Evolutionary conservation across 2,888 invertebrate genomes (phyloP).

Genomic region (Pachymerium ferrugineum): DNA sequence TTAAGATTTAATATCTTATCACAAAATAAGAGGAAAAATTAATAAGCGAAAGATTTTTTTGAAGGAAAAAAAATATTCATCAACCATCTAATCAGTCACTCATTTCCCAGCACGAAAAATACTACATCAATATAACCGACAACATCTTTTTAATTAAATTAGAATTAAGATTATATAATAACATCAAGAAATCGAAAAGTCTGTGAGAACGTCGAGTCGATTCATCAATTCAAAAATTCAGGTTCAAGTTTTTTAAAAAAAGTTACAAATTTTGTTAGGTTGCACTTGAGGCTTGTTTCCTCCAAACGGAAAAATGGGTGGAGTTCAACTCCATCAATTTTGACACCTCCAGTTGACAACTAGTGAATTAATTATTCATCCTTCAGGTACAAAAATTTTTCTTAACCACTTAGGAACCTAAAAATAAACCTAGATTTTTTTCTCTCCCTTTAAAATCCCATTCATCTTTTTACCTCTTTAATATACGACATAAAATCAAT

Average conservation of each 20-base stretch:
- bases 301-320: neutral
- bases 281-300: neutral
- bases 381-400: neutral
- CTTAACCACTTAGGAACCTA: neutral
- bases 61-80: neutral
- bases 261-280: neutral
- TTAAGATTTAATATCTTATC: slow-evolving; percentile 1
- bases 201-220: too few relatives aligned
- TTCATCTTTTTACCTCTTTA: neutral
- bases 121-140: too few relatives aligned
- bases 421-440: neutral
- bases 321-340: slow-evolving; percentile 6
- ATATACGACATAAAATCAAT: neutral
- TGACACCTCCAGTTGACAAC: slow-evolving; percentile 16
- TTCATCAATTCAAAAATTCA: too few relatives aligned
- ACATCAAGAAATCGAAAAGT: too few relatives aligned
- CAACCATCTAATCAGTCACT: neutral
- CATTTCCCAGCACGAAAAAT: neutral
- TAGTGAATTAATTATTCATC: neutral
- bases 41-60: neutral
- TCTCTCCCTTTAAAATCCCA: neutral
- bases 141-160: too few relatives aligned
- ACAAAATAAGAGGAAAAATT: neutral
- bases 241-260: neutral
- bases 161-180: too few relatives aligned